A percentile compares a stretch with the other conserved stretches of the same genome.
phyloP scores from a whole-genome alignment of 2,113 vertebrate genomes.

The Paratilapia polleni region DNA sequence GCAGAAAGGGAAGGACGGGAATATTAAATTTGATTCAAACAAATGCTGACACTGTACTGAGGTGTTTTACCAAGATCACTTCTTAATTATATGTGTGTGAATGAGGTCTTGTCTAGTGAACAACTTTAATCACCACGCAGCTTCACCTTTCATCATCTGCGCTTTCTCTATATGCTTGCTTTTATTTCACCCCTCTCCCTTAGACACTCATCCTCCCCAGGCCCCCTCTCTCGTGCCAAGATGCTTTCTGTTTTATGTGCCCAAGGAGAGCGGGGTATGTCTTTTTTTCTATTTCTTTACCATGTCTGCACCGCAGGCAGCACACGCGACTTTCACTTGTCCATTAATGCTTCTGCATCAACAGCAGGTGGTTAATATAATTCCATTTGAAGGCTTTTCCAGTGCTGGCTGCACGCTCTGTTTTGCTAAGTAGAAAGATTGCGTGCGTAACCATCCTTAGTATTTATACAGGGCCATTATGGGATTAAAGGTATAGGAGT shows the following conservation, averaged over 20 bases:
- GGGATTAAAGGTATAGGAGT: background rate
- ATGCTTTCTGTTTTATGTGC: conserved; percentile 58
- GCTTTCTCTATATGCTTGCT: background rate
- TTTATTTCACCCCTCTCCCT: background rate
- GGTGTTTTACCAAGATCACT: background rate
- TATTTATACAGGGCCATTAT: conserved; percentile 31
- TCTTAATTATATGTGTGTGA: background rate
- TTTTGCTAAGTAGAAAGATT: background rate
- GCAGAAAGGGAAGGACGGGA: accelerated
- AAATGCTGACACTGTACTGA: background rate
- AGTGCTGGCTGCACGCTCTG: conserved; percentile 31
- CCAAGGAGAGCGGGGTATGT: conserved; percentile 19
- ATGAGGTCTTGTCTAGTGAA: conserved; percentile 1
- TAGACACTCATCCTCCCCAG: conserved; percentile 7
- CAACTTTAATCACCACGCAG: conserved; percentile 10
- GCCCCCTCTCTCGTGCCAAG: conserved; percentile 25
- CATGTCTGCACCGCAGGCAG: conserved; percentile 66
- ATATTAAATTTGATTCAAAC: background rate
- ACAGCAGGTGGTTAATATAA: conserved; percentile 73
- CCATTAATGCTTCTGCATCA: conserved; percentile 71
- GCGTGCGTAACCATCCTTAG: conserved; percentile 30
- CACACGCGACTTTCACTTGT: conserved; percentile 67
- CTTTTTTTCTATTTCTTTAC: conserved; percentile 48
- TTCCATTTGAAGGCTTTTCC: conserved; percentile 58
- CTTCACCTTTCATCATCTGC: conserved; percentile 13